Conservation (phyloP, 2,113 vertebrate species). For the Crotalus viridis region DNA sequence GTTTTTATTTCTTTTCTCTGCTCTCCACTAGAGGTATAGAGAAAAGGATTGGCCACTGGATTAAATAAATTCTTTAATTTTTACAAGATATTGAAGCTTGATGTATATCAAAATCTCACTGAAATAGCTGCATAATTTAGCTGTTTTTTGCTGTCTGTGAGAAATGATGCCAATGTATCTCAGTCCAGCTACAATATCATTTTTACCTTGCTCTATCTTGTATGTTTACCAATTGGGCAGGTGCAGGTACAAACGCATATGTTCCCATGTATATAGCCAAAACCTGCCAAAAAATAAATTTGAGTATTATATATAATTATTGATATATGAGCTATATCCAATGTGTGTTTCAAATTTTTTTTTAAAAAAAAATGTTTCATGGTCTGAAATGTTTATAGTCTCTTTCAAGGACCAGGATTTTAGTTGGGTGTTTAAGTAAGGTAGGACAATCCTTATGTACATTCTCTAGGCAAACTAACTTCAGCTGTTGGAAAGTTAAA, state of each 20-base stretch:
- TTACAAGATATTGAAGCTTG: background rate
- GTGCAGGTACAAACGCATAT: background rate
- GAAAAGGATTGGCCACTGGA: background rate
- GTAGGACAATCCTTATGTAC: background rate
- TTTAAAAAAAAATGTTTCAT: background rate
- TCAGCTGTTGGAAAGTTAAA: background rate
- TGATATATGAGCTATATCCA: background rate
- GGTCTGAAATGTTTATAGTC: background rate
- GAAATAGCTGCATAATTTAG: conserved; percentile 8
- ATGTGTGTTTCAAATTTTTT: background rate
- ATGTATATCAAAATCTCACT: conserved; percentile 8
- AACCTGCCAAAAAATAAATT: background rate
- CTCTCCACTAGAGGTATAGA: background rate
- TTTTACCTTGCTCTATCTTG: conserved; percentile 11
- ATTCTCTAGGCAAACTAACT: background rate
- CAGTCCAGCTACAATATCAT: background rate
- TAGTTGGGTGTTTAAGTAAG: background rate
- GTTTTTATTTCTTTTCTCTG: background rate
- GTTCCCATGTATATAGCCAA: background rate
- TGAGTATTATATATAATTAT: background rate
- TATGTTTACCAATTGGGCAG: conserved; percentile 5
- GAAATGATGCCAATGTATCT: background rate
- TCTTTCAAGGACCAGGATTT: background rate
- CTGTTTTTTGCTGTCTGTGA: background rate
- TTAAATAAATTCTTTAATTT: background rate